Base-by-base conservation (phyloP, 2,797 vertebrate species). In the Parambassis ranga region DNA sequence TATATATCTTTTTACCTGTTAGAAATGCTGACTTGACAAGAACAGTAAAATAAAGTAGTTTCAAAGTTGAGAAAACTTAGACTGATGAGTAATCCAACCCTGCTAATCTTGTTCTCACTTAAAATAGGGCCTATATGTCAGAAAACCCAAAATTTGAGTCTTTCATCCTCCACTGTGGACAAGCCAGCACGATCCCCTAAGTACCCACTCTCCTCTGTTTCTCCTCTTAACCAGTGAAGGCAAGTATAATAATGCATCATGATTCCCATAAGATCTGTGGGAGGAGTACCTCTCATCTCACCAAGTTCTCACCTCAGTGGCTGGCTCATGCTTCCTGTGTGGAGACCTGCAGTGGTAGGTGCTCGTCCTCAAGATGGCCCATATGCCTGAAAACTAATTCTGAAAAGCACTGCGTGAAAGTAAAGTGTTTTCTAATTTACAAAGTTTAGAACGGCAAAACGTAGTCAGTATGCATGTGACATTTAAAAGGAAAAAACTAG, bases 91-190 rank as follows among this genome's bases (percentile, higher is more conserved):
- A 23, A 18, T 46, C 23, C 5, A 28, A 9, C 23, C 51, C 10
- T 57, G 15, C 10, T 28, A 20, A 58, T 36, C 32, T 47, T 13
- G 19, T 5, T 31, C 10, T 16, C n/a, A 2, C 19, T 31, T 24
- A 28, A 16, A 19, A 31, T 9, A 16, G 38, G 8, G 35, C 8
- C 19, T 39, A 15, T 33, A 27, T 50, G 19, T 39, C 19, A 44
- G 36, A 38, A 36, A 50, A 47, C 19, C 2, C 10, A 75, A 39
- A 62, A 32, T 15, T 18, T 36, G 66, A 47, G 31, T 47, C 64
- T 77, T n/a, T n/a, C 65, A 65, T 61, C 39, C 44, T 50, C 46
- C 48, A 39, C 62, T 63, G 50, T 36, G 75, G 50, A 63, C 51
- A 26, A 53, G 7, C 26, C 56, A 44, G 32, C 30, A 52, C 37